Evolutionary conservation across 2,888 invertebrate species (phyloP).

Genomic region (Lasioglossum figueresi): DNA sequence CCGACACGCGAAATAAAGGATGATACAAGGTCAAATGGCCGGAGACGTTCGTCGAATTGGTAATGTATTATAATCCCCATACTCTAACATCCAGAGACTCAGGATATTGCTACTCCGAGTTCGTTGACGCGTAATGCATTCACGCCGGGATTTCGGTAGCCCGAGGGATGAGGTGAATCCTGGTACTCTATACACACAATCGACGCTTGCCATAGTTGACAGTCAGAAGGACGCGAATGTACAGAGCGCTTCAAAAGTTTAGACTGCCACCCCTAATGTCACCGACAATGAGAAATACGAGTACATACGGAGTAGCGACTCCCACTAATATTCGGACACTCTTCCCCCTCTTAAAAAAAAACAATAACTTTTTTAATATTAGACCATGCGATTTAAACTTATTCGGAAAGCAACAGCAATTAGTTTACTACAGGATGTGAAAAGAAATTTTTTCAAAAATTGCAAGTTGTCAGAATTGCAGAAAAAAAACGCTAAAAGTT

Average conservation of each 20-base stretch:
- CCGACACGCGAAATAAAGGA: conserved; percentile 70
- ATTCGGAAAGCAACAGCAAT: too few species aligned
- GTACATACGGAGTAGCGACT: too few species aligned
- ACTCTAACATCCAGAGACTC: conserved; percentile 78
- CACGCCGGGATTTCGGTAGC: conserved; percentile 79
- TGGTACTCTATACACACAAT: conserved; percentile 57
- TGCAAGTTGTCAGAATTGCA: too few species aligned
- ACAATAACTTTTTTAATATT: too few species aligned
- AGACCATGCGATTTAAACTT: too few species aligned
- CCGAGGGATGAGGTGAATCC: conserved; percentile 66
- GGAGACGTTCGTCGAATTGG: conserved; percentile 80
- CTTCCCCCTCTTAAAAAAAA: too few species aligned
- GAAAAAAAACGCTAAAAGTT: too few species aligned
- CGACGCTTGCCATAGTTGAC: conserved; percentile 36
- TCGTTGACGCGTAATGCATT: conserved; percentile 84
- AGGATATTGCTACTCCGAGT: conserved; percentile 84
- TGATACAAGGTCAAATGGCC: conserved; percentile 78
- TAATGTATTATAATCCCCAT: conserved; percentile 83
- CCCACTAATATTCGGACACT: too few species aligned
- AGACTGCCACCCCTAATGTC: background rate
- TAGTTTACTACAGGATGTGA: too few species aligned
- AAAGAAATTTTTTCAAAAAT: too few species aligned
- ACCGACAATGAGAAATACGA: background rate
- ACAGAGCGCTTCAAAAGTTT: conserved; percentile 28
- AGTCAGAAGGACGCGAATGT: conserved; percentile 50